Base-by-base conservation (phyloP, 2,797 vertebrate genomes). In the Argya squamiceps region DNA sequence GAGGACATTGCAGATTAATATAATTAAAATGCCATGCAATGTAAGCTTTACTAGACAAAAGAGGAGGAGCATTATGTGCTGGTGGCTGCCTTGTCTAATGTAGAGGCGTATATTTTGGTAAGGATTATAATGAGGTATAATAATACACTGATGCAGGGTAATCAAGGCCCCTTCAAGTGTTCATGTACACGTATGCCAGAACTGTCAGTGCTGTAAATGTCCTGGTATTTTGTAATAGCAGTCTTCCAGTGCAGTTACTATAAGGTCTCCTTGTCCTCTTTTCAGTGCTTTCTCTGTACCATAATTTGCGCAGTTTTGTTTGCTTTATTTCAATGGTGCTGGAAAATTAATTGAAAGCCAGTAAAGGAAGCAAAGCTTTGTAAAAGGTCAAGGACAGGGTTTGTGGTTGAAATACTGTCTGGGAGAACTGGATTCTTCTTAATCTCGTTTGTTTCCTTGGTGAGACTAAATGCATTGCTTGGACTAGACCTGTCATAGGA, bases 161-260 rank as follows among this genome's bases (percentile, higher is more conserved):
- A 49, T 41, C 47, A 73, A 69, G 67, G 27, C 27, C 34, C 17
- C 43, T 74, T 86, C 19, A 59, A 7, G 56, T 46, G 34, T 60
- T 88, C 4, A 2, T 23, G 39, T 44, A 32, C 32, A 7, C 0
- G 0, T 46, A 11, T 43, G 16, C 46, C 17, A 67, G 43, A 80
- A 46, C 27, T 53, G 30, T 41, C 46, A 62, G 43, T 68, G 43
- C 49, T 76, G 1, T 60, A 43, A 34, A 47, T 60, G 43, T 56
- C 49, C 10, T 32, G 20, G 26, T 71, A 22, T 41, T 52, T 68
- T 73, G 12, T 69, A 49, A 37, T 21, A 58, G 26, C 32, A 41
- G 36, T 18, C 52, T 76, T 79, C 37, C 29, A 30, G 1, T n/a
- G 23, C 32, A 32, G n/a, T 62, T 49, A 27, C 32, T 60, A 0